These are phyloP conservation scores for Meloidogyne exigua DNA, from an alignment of 1,140 invertebrate genomes.

Conservation along the genomic window DNA sequence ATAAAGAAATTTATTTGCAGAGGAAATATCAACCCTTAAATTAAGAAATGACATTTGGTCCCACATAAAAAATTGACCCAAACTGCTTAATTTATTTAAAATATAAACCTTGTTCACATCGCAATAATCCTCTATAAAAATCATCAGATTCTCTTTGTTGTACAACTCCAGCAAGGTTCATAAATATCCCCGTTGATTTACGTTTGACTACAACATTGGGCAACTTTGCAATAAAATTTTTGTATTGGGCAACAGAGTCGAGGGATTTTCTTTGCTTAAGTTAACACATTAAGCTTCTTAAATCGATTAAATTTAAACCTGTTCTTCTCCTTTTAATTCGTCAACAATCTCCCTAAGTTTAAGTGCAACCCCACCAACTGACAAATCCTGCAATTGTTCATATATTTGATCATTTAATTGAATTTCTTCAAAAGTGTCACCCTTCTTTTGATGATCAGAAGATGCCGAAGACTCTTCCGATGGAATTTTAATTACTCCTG, in stretches of 20 bases:
- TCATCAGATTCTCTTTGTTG: slow-evolving; percentile 20
- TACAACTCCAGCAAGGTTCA: slow-evolving; percentile 1
- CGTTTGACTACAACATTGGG: slow-evolving; percentile 21
- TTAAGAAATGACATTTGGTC: not conserved
- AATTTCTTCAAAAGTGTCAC: slow-evolving; percentile 10
- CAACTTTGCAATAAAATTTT: slow-evolving; percentile 33
- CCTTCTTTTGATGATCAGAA: not conserved
- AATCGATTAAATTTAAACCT: not conserved
- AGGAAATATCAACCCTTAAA: too few relatives aligned
- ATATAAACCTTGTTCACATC: slow-evolving; percentile 26
- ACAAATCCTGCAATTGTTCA: slow-evolving; percentile 37
- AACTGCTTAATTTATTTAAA: not conserved
- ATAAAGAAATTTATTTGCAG: too few relatives aligned
- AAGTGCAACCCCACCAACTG: slow-evolving; percentile 28
- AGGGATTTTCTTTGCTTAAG: slow-evolving; percentile 31
- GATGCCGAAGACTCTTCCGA: not conserved
- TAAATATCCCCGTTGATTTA: slow-evolving; percentile 23
- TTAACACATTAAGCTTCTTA: not conserved
- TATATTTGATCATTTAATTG: slow-evolving; percentile 29
- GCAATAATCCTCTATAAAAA: slow-evolving; percentile 12
- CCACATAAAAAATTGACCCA: too few relatives aligned
- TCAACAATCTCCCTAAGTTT: slow-evolving; percentile 31
- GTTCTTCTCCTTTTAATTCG: slow-evolving; percentile 28
- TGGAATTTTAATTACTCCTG: not conserved
- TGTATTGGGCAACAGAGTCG: slow-evolving; percentile 29